Evolutionary conservation across 35 echinoderm and acorn worm species (phyloP).

Genomic region (Heliocidaris erythrogramma): DNA sequence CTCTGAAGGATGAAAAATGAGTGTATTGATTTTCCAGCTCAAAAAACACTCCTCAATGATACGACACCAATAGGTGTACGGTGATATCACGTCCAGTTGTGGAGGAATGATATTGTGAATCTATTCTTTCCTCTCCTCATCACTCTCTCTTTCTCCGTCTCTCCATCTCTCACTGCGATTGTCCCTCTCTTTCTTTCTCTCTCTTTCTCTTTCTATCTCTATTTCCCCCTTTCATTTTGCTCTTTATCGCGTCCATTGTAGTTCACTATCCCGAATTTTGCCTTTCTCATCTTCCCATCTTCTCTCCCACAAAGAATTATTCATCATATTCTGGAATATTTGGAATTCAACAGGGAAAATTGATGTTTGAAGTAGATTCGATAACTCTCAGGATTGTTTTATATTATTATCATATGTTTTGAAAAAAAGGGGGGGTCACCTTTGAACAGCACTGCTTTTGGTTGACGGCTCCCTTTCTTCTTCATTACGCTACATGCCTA

Average conservation of each 20-base stretch:
- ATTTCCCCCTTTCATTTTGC: neutral
- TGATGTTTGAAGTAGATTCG: too few species aligned
- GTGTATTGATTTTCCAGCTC: neutral
- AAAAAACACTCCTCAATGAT: neutral
- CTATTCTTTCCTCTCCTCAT: neutral
- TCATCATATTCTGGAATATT: too few species aligned
- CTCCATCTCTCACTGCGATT: neutral
- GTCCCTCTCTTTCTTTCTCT: neutral
- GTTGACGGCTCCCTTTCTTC: too few species aligned
- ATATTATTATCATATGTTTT: too few species aligned
- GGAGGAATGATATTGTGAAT: neutral
- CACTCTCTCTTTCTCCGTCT: neutral
- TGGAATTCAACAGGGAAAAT: too few species aligned
- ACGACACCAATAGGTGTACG: neutral
- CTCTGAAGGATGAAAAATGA: neutral
- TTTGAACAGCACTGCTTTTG: too few species aligned
- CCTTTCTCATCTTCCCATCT: too few species aligned
- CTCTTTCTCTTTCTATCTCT: neutral
- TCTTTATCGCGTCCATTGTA: neutral
- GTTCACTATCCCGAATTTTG: too few species aligned
- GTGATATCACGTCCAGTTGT: neutral
- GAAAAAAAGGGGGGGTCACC: too few species aligned
- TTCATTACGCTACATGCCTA: too few species aligned
- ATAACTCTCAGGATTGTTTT: too few species aligned
- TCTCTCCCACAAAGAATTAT: too few species aligned